These are phyloP conservation scores for Oophaga sylvatica DNA, from an alignment of 2,797 vertebrate species.

Conservation along the genomic window DNA sequence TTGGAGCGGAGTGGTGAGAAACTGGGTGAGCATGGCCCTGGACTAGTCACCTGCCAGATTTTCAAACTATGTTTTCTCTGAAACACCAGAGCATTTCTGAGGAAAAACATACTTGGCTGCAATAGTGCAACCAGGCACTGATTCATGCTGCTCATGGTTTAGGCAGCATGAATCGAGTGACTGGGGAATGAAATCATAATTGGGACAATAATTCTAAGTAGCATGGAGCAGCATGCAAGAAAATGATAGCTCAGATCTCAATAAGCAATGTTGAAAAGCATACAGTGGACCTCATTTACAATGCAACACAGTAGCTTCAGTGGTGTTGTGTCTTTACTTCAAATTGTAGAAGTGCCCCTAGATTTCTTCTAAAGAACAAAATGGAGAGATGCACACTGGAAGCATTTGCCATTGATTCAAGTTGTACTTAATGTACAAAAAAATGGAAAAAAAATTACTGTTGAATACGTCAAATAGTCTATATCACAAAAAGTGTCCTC, in stretches of 20 bases:
- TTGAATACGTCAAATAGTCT: background rate
- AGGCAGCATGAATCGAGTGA: too few relatives aligned
- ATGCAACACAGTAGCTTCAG: background rate
- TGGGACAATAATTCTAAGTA: background rate
- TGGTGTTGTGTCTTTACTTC: background rate
- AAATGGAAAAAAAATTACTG: background rate
- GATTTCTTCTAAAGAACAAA: background rate
- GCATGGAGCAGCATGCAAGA: background rate
- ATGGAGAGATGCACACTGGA: background rate
- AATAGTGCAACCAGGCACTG: too few relatives aligned
- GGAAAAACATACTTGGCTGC: too few relatives aligned
- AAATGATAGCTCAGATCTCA: background rate
- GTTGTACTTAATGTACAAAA: background rate
- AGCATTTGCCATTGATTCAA: background rate
- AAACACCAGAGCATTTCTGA: too few relatives aligned
- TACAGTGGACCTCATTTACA: slow-evolving; percentile 17
- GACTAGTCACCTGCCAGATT: too few relatives aligned
- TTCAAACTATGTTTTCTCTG: too few relatives aligned
- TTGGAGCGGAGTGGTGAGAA: too few relatives aligned
- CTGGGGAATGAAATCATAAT: background rate
- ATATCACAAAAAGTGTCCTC: background rate
- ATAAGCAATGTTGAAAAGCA: background rate
- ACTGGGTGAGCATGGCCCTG: too few relatives aligned
- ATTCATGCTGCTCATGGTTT: too few relatives aligned
- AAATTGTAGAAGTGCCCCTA: background rate